phyloP scores from a whole-genome alignment of 1,140 invertebrate species.

The Lepidurus packardi region DNA sequence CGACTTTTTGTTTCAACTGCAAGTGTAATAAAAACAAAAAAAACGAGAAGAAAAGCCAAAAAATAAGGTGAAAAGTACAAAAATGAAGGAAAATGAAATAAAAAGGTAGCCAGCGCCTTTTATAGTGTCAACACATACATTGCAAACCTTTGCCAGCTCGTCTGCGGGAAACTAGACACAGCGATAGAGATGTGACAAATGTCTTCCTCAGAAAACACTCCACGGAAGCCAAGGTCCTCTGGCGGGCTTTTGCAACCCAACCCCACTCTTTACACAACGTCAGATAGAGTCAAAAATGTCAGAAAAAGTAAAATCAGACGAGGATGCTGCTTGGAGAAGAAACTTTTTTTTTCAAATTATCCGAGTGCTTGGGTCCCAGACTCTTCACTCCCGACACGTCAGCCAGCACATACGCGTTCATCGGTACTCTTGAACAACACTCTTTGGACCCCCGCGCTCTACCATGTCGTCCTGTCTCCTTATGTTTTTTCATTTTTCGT shows the following conservation, averaged over 20 bases:
- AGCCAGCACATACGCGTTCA: constrained; percentile 7
- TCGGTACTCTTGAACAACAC: constrained; percentile 8
- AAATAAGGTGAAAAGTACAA: too few species aligned
- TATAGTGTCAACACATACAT: too few species aligned
- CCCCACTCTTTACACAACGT: not conserved
- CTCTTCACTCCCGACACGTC: constrained; percentile 10
- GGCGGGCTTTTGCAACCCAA: not conserved
- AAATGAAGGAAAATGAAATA: too few species aligned
- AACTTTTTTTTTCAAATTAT: not conserved
- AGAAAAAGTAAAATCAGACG: not conserved
- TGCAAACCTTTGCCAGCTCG: too few species aligned
- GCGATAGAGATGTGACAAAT: too few species aligned
- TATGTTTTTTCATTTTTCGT: constrained; percentile 8
- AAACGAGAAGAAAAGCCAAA: too few species aligned
- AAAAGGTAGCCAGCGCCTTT: too few species aligned
- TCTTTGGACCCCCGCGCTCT: not conserved
- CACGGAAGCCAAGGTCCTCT: not conserved
- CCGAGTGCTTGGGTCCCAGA: constrained; percentile 12
- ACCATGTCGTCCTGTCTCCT: constrained; percentile 1
- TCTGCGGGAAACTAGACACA: too few species aligned
- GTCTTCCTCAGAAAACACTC: too few species aligned
- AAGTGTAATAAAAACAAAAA: too few species aligned
- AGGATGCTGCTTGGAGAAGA: not conserved
- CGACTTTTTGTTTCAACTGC: too few species aligned
- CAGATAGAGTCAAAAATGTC: not conserved